phyloP scores from a whole-genome alignment of 1,140 invertebrate genomes.

The Portunus trituberculatus region DNA sequence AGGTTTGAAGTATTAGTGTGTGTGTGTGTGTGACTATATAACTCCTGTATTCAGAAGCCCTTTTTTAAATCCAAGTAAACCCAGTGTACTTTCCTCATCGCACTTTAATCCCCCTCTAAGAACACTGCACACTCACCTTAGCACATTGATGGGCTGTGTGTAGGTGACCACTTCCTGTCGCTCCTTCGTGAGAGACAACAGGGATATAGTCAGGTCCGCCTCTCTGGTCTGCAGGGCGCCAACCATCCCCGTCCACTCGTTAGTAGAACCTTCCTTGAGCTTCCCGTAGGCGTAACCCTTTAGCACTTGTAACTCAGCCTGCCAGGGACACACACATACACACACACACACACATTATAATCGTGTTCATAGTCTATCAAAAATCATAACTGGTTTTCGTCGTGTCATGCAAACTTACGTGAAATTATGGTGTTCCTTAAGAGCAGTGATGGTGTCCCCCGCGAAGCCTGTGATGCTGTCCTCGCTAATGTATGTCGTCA shows the following conservation, averaged over 20 bases:
- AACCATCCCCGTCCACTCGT: conserved; percentile 75
- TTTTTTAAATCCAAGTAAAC: too few species aligned
- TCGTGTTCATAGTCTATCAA: too few species aligned
- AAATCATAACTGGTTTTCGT: too few species aligned
- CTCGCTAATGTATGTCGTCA: conserved; percentile 59
- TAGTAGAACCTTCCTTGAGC: conserved; percentile 44
- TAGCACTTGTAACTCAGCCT: conserved; percentile 65
- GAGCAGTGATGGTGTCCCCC: conserved; percentile 61
- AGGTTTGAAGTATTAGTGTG: too few species aligned
- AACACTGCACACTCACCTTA: conserved; percentile 60
- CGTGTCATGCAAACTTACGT: conserved; percentile 64
- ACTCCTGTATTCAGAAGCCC: too few species aligned
- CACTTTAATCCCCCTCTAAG: too few species aligned
- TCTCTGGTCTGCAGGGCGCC: conserved; percentile 62
- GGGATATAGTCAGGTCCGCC: conserved; percentile 73
- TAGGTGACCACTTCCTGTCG: conserved; percentile 67
- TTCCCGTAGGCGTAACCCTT: conserved; percentile 73
- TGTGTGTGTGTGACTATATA: too few species aligned
- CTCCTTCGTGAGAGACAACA: conserved; percentile 72
- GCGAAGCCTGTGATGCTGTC: conserved; percentile 60
- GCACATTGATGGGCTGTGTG: conserved; percentile 68
- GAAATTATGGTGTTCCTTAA: conserved; percentile 71
- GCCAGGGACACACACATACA: too few species aligned
- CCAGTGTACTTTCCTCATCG: too few species aligned
- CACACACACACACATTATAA: too few species aligned